A percentile compares a stretch with the other conserved stretches of the same genome.
phyloP scores from a whole-genome alignment of 2,888 invertebrate genomes.

The Dione vanillae region DNA sequence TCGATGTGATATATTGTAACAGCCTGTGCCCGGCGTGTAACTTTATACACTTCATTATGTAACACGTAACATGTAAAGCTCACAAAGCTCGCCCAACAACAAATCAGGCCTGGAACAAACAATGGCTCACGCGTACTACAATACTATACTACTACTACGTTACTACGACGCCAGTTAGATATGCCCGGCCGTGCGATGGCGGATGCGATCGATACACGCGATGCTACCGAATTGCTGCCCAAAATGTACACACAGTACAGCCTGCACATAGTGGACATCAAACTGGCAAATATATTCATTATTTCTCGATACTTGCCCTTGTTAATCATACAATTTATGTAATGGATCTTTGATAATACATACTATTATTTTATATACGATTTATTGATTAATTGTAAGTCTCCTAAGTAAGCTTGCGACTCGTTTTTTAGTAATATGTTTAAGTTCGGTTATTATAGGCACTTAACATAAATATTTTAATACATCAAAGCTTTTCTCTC shows the following conservation, averaged over 20 bases:
- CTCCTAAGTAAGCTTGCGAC: background rate
- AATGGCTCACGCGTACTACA: conserved; percentile 18
- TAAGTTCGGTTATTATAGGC: background rate
- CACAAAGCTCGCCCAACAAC: conserved; percentile 20
- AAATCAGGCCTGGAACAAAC: conserved; percentile 23
- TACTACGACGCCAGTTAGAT: conserved; percentile 10
- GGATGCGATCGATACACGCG: conserved; percentile 20
- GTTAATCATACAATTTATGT: too few species aligned
- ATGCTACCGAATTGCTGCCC: conserved; percentile 3
- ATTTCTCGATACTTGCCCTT: too few species aligned
- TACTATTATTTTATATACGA: too few species aligned
- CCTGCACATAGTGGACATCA: background rate
- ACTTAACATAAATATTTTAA: background rate
- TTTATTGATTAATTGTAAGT: too few species aligned
- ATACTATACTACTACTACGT: conserved; percentile 18
- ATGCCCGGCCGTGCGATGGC: background rate
- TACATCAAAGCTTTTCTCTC: conserved; percentile 14
- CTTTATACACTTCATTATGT: background rate
- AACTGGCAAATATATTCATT: too few species aligned
- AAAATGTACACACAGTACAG: background rate
- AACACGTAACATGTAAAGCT: conserved; percentile 17
- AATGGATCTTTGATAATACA: too few species aligned
- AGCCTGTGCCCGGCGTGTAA: background rate
- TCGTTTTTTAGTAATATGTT: background rate
- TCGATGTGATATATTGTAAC: background rate